phyloP scores from a whole-genome alignment of 2,113 vertebrate genomes.

The Oreochromis aureus region DNA sequence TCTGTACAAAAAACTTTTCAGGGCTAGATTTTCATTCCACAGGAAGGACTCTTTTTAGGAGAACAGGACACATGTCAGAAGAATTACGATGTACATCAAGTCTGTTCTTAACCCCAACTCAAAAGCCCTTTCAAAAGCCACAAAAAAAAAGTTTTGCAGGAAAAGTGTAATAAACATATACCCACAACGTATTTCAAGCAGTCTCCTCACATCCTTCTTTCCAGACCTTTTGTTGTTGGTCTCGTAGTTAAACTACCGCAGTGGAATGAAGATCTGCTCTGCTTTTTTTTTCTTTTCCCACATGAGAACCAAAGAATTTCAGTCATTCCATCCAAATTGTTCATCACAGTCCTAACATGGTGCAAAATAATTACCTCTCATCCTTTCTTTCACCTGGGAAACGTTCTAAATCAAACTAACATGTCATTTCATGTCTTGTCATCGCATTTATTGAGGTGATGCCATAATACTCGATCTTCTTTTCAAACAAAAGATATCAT shows the following conservation, averaged over 20 bases:
- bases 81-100: neutral
- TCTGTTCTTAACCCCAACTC: neutral
- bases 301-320: slow-evolving; percentile 64
- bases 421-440: neutral
- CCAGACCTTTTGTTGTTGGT: neutral
- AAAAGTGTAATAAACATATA: neutral
- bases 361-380: neutral
- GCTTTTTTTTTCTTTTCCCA: neutral
- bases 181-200: neutral
- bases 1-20: neutral
- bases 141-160: neutral
- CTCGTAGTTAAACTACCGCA: neutral
- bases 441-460: neutral
- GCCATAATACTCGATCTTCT: neutral
- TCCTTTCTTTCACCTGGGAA: neutral
- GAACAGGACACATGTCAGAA: neutral
- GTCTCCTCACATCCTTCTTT: neutral
- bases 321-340: slow-evolving; percentile 4
- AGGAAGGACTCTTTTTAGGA: neutral
- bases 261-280: slow-evolving; percentile 35
- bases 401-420: neutral
- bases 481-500: neutral
- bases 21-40: slow-evolving; percentile 31
- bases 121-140: neutral
- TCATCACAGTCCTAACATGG: neutral